These are phyloP conservation scores for Lottia scabra DNA, from an alignment of 2,888 invertebrate species.

Conservation along the genomic window DNA sequence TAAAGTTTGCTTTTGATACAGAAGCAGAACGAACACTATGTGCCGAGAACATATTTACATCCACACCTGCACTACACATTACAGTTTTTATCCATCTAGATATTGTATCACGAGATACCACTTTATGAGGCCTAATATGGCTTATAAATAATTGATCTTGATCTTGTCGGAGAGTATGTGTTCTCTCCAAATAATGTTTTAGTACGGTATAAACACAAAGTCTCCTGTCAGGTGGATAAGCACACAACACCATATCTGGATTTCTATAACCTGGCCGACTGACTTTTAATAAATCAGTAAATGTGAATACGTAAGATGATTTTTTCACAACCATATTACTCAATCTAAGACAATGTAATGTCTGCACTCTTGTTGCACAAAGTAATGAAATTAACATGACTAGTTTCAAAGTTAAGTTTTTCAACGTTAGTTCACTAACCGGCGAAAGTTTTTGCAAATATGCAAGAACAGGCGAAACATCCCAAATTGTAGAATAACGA, in stretches of 20 bases:
- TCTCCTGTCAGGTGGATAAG: not conserved
- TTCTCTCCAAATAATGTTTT: not conserved
- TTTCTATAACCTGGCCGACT: not conserved
- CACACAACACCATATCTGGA: not conserved
- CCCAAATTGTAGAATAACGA: not conserved
- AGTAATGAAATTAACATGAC: not conserved
- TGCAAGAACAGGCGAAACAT: not conserved
- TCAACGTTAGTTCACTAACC: not conserved
- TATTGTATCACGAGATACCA: not conserved
- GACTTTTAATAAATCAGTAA: not conserved
- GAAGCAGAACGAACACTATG: not conserved
- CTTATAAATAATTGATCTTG: not conserved
- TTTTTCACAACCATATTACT: not conserved
- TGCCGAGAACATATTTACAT: not conserved
- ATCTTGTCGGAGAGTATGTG: not conserved
- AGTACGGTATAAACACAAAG: not conserved
- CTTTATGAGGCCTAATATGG: not conserved
- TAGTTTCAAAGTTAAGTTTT: not conserved
- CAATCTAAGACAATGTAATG: not conserved
- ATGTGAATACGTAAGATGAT: not conserved
- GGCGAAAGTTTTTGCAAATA: not conserved
- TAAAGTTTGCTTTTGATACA: not conserved
- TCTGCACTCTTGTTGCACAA: not conserved
- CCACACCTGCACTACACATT: not conserved
- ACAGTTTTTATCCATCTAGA: not conserved